Evolutionary conservation across 2,888 invertebrate species (phyloP).

Genomic region (Cremastinae sp.): DNA sequence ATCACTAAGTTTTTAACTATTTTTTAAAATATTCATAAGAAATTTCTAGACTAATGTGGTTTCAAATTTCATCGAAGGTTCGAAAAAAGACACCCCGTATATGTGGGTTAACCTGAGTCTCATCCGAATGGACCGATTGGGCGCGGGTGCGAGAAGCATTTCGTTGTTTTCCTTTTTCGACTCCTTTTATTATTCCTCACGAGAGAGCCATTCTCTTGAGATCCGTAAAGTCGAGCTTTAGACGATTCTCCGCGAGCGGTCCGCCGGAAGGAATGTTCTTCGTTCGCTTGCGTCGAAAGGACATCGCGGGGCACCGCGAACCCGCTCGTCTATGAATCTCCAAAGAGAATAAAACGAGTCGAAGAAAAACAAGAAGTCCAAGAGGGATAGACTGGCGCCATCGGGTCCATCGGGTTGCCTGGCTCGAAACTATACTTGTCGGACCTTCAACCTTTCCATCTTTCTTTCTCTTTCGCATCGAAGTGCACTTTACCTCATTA

Average conservation of each 20-base stretch:
- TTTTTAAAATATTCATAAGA: no score
- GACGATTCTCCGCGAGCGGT: conserved; percentile 30
- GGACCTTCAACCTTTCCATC: conserved; percentile 27
- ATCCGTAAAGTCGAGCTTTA: conserved; percentile 26
- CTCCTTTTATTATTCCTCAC: conserved; percentile 9
- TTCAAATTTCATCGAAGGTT: no score
- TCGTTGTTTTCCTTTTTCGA: conserved; percentile 43
- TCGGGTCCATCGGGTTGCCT: conserved; percentile 61
- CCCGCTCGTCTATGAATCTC: conserved; percentile 35
- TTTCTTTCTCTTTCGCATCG: conserved; percentile 54
- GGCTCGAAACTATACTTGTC: conserved; percentile 52
- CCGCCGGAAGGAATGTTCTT: conserved; percentile 17
- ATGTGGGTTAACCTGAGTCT: conserved; percentile 33
- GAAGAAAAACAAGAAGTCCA: conserved; percentile 26
- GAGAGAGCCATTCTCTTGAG: conserved; percentile 40
- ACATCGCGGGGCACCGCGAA: conserved; percentile 22
- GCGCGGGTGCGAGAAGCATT: conserved; percentile 46
- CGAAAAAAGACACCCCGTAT: no score
- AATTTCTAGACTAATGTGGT: no score
- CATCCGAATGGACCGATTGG: conserved; percentile 38
- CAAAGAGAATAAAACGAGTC: conserved; percentile 26
- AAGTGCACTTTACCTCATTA: conserved; percentile 73
- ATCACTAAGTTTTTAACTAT: no score
- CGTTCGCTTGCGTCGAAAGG: no score
- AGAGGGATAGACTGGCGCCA: conserved; percentile 70